phyloP scores from a whole-genome alignment of 1,140 invertebrate species.

The Ericerus pela region DNA sequence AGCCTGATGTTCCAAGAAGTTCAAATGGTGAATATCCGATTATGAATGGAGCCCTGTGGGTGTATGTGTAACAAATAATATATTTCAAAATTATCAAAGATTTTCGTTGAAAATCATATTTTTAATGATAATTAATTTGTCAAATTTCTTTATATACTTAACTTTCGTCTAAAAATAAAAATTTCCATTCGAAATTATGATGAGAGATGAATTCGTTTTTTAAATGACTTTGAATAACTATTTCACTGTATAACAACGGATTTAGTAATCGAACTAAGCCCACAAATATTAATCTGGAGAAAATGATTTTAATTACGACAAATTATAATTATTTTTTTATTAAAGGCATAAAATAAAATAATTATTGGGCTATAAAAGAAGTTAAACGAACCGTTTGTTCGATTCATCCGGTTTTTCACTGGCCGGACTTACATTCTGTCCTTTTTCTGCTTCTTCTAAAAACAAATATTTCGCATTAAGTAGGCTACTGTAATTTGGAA shows the following conservation, averaged over 20 bases:
- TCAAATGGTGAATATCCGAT: constrained; percentile 92
- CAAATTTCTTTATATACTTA: constrained; percentile 22
- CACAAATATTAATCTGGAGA: constrained; percentile 53
- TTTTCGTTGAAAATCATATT: neutral
- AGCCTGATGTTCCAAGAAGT: constrained; percentile 85
- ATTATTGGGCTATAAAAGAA: neutral
- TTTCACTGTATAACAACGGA: constrained; percentile 70
- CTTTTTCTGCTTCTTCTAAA: no score
- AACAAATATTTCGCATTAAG: no score
- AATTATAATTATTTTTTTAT: neutral
- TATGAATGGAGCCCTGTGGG: constrained; percentile 63
- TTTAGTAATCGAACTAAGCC: constrained; percentile 67
- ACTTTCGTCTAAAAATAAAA: constrained; percentile 79
- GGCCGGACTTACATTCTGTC: no score
- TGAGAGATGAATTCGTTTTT: constrained; percentile 83
- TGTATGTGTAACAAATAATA: neutral
- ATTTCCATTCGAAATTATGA: constrained; percentile 92
- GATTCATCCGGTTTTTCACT: no score
- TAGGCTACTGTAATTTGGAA: no score
- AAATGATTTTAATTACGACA: neutral
- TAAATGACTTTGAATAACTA: constrained; percentile 60
- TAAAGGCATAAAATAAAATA: neutral
- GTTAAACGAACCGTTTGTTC: no score
- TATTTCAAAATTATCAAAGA: neutral
- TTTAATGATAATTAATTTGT: neutral